Base-by-base conservation (phyloP, 2,797 vertebrate species). In the Danio kyathit region DNA sequence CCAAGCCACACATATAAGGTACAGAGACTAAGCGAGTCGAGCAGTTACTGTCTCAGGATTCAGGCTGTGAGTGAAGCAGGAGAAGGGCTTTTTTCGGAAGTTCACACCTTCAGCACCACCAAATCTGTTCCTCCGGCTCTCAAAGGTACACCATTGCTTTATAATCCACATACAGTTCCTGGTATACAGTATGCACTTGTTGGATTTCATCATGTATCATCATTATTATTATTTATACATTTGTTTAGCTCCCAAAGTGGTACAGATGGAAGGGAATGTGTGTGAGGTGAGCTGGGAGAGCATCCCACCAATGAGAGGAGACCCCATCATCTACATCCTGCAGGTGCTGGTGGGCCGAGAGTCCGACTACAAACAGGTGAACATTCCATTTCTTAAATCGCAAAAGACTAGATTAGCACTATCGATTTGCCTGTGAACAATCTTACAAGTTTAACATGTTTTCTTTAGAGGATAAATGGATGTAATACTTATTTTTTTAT, bases 1-100 rank as follows among this genome's bases (percentile, higher is more conserved):
- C 97, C 98, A 84, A 98, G 98, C 89, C 98, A 99, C 90, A 99
- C 98, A 0, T 99, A 98, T 90, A 99, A 98, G 92, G 95, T 99
- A 77, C 97, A 99, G 90, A 93, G 97, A 67, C 90, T 99, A 91
- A 95, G 87, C 0, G 98, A 99, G 87, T 98, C 95, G 87, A 97
- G 96, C 9, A 95, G 94, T 90, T 97, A 97, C 94, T 95, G 93
- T 0, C 98, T 97, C 93, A 94, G 96, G 93, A 99, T 99, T 93
- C 97, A 99, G 91, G 96, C 97, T 0, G 88, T 96, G 43, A 97
- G 94, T 0, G 95, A 96, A 29, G 97, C 97, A 0, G 97, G 97
- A 38, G 96, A 98, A 83, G 98, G 98, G 7, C 95, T 95, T 6
- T 97, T 96, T 92, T 99, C 97, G 5, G 94, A 96, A 88, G 91